Evolutionary conservation across 2,888 invertebrate genomes (phyloP), one percentile per base, ranked within the genome.

Genomic region (Andricus quercusramuli): DNA sequence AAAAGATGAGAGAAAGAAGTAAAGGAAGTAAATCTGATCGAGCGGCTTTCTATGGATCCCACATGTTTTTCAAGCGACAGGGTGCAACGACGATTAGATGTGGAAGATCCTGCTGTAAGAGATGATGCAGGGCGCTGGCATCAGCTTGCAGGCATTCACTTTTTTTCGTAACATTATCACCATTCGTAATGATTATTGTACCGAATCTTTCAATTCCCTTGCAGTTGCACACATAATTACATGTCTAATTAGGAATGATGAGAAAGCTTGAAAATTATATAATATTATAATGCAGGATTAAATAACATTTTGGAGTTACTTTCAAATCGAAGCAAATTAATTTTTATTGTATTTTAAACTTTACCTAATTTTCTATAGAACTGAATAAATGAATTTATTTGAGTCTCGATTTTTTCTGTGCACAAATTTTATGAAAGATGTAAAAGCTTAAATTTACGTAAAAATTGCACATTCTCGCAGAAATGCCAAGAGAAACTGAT

Each of bases 1-100:
- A 70, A 74, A 74, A 32, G 74, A 32, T 74, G 74, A 56, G 51
- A 74, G 74, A 74, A 74, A 56, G 51, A 74, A 51, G 32, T 20
- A 56, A 74, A 32, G 25, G 68, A 74, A 32, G 29, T 37, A 37
- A 66, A 66, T 66, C 66, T 66, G 37, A 66, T 32, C n/a, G 37
- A 66, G n/a, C 37, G 32, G 9, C 37, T 37, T 66, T n/a, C 66
- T 62, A 66, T 66, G 66, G 13, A 32, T 66, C 66, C 66, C 32
- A 66, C 37, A 66, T 66, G 66, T 66, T 66, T 66, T 37, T 37
- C 11, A 13, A 66, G 32, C 37, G 62, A 62, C 62, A 62, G 62
- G 62, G 62, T 62, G 62, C 62, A 62, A 62, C 25, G 25, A 25
- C 15, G 62, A 62, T 62, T 62, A 62, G 62, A 62, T 15, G 62